Percentiles rank a stretch among this genome's conserved stretches.
phyloP scores from a whole-genome alignment of 2,888 invertebrate species.

The Lepidochitona cinerea region DNA sequence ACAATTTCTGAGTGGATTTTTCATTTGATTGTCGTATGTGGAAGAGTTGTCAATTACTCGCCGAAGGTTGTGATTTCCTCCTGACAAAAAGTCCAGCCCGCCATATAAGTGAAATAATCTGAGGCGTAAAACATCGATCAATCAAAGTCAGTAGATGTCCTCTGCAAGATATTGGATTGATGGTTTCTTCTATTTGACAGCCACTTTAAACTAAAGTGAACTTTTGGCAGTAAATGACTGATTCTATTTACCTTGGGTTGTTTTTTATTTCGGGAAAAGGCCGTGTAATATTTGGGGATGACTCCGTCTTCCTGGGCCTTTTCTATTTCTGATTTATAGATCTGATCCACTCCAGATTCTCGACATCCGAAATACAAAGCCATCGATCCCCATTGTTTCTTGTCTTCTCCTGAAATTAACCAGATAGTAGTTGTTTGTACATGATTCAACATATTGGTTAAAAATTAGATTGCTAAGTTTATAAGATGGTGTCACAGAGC shows the following conservation, averaged over 20 bases:
- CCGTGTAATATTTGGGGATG: conserved; percentile 51
- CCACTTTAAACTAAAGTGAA: neutral
- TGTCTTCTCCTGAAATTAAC: conserved; percentile 30
- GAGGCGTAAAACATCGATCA: too few relatives aligned
- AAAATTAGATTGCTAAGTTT: too few relatives aligned
- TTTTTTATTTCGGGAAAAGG: conserved; percentile 58
- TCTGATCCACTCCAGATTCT: conserved; percentile 53
- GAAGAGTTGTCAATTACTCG: too few relatives aligned
- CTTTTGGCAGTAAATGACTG: neutral
- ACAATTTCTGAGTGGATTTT: too few relatives aligned
- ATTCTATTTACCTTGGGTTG: conserved; percentile 53
- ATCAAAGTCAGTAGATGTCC: too few relatives aligned
- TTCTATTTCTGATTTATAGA: conserved; percentile 60
- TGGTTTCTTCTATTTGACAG: neutral
- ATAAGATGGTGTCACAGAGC: too few relatives aligned
- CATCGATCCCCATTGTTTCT: conserved; percentile 59
- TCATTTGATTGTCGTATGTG: too few relatives aligned
- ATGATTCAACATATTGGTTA: too few relatives aligned
- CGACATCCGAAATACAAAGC: conserved; percentile 69
- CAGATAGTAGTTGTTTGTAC: neutral
- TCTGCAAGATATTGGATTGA: neutral
- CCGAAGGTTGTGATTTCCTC: too few relatives aligned
- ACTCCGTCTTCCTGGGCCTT: conserved; percentile 49
- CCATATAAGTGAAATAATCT: too few relatives aligned
- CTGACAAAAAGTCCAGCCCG: too few relatives aligned